phyloP scores from a whole-genome alignment of 2,113 vertebrate species.

The Macroglossus sobrinus region DNA sequence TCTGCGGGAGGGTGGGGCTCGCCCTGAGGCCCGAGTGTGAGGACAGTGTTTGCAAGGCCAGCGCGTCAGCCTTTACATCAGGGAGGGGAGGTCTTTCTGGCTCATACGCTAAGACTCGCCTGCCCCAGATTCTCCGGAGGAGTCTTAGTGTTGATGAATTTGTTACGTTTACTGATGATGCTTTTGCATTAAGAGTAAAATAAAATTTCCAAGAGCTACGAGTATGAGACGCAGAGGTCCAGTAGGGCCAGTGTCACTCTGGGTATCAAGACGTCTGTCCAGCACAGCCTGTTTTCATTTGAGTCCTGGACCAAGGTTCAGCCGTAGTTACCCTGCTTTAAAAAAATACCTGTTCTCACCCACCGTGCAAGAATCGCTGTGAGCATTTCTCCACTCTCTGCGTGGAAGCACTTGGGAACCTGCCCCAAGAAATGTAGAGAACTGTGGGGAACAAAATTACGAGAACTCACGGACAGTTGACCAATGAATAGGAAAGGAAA shows the following conservation, averaged over 20 bases:
- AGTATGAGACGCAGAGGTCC: neutral
- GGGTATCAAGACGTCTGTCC: neutral
- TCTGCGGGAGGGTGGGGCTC: neutral
- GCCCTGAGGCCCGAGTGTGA: too few species aligned
- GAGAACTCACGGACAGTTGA: neutral
- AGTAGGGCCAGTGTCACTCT: neutral
- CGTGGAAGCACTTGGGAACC: neutral
- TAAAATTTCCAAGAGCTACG: neutral
- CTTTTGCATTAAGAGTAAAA: neutral
- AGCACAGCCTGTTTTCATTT: neutral
- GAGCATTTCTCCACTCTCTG: neutral
- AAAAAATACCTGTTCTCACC: neutral
- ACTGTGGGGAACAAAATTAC: neutral
- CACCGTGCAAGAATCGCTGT: too few species aligned
- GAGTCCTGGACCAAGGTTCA: neutral
- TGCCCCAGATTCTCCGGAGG: neutral
- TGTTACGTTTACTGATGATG: neutral
- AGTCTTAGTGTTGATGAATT: neutral
- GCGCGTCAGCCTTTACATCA: too few species aligned
- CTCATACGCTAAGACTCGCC: neutral
- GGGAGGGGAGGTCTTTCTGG: neutral
- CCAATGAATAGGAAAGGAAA: neutral
- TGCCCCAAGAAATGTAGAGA: neutral
- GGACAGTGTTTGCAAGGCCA: too few species aligned
- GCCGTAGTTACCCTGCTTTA: neutral